Evolutionary conservation across 2,797 vertebrate genomes (phyloP).

Genomic region (Hydrophis major): DNA sequence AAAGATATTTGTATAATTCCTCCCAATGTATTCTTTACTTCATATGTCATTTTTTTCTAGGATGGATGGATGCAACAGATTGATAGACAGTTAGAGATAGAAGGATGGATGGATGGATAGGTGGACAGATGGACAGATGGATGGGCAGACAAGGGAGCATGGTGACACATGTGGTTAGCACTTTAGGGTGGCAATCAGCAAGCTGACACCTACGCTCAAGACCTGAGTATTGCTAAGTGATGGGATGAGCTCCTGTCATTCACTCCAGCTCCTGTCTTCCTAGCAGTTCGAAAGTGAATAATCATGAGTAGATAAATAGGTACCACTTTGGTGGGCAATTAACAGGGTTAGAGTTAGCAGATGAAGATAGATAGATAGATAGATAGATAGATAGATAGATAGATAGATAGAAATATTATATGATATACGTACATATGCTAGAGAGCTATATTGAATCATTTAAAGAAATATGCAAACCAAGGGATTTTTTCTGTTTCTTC

Average conservation of each 20-base stretch:
- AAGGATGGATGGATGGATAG: too few species aligned
- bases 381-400: neutral
- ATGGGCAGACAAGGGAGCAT: neutral
- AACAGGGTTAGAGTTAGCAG: neutral
- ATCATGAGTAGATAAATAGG: neutral
- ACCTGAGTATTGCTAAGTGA: neutral
- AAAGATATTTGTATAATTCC: neutral
- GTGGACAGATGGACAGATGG: neutral
- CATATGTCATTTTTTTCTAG: neutral
- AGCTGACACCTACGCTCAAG: neutral
- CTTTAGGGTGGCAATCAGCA: neutral
- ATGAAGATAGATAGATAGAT: neutral
- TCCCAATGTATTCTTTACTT: neutral
- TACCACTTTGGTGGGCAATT: neutral
- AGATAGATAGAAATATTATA: neutral
- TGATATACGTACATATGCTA: neutral
- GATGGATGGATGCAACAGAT: neutral
- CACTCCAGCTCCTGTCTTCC: neutral
- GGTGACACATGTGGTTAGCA: neutral
- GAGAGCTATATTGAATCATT: neutral
- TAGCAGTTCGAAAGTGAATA: neutral
- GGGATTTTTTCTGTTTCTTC: neutral
- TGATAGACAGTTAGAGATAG: too few species aligned
- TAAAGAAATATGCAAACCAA: neutral
- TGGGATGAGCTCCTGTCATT: neutral